Percentiles rank a stretch among this genome's conserved stretches.
phyloP scores from a whole-genome alignment of 2,113 vertebrate species.

The Oreochromis tanganicae region DNA sequence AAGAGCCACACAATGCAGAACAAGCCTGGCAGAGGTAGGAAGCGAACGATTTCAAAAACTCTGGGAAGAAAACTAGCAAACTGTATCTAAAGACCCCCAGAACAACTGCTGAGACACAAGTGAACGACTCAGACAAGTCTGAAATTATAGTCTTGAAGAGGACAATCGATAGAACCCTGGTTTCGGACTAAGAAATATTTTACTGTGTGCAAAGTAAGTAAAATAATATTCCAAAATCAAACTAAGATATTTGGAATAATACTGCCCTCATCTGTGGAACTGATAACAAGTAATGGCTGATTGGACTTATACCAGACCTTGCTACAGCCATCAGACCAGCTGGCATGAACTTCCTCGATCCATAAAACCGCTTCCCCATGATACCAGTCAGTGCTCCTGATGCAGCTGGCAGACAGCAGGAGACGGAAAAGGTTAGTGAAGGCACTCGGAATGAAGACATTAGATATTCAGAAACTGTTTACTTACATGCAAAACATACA shows the following conservation, averaged over 20 bases:
- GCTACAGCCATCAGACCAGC: constrained; percentile 89
- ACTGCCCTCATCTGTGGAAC: neutral
- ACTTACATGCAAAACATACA: neutral
- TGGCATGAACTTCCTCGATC: constrained; percentile 91
- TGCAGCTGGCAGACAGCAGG: constrained; percentile 68
- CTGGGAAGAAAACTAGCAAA: neutral
- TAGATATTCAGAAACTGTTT: neutral
- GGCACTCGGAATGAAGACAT: neutral
- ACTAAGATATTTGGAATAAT: neutral
- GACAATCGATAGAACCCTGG: neutral
- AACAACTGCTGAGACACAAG: neutral
- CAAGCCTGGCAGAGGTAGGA: neutral
- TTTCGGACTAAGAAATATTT: neutral
- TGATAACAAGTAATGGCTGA: neutral
- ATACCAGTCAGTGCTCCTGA: constrained; percentile 83
- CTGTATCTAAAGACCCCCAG: neutral
- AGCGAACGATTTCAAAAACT: neutral
- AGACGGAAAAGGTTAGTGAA: neutral
- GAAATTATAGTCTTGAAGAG: neutral
- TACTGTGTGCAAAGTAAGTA: neutral
- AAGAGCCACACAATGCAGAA: neutral
- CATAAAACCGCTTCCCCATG: constrained; percentile 92
- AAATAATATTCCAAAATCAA: neutral
- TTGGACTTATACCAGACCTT: constrained; percentile 72
- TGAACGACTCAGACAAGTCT: neutral